Evolutionary conservation across 2,888 invertebrate species (phyloP).

Genomic region (Brassicogethes aeneus): DNA sequence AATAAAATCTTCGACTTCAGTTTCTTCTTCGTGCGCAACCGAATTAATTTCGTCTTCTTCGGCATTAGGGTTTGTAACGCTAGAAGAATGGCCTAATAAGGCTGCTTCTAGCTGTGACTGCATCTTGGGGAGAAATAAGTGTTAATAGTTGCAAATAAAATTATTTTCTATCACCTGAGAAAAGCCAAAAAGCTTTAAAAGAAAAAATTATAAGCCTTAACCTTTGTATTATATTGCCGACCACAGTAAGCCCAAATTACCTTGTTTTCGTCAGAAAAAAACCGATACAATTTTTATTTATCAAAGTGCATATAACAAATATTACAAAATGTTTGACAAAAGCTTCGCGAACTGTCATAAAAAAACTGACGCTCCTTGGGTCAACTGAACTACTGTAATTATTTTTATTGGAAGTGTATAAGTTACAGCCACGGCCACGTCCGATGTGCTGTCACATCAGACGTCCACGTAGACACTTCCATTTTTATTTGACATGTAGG

Average conservation of each 20-base stretch:
- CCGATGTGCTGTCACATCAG: too few relatives aligned
- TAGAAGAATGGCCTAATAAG: conserved; percentile 38
- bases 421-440: too few relatives aligned
- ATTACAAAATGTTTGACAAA: not conserved
- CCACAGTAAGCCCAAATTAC: not conserved
- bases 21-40: conserved; percentile 44
- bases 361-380: not conserved
- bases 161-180: conserved; percentile 15
- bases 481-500: not conserved
- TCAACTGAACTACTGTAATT: not conserved
- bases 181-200: conserved; percentile 19
- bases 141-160: conserved; percentile 20
- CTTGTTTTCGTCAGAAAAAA: not conserved
- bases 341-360: not conserved
- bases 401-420: too few relatives aligned
- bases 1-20: conserved; percentile 48
- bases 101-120: conserved; percentile 42
- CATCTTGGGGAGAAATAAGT: conserved; percentile 33
- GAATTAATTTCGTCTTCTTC: conserved; percentile 40
- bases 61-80: conserved; percentile 30
- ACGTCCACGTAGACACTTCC: too few relatives aligned
- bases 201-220: conserved; percentile 13
- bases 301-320: too few relatives aligned
- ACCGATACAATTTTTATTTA: not conserved
- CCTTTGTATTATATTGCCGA: conserved; percentile 3